Percentiles rank a stretch among this genome's conserved stretches.
These are phyloP conservation scores for Drosophila helvetica DNA, from an alignment of 2,888 invertebrate genomes.

Conservation along the genomic window DNA sequence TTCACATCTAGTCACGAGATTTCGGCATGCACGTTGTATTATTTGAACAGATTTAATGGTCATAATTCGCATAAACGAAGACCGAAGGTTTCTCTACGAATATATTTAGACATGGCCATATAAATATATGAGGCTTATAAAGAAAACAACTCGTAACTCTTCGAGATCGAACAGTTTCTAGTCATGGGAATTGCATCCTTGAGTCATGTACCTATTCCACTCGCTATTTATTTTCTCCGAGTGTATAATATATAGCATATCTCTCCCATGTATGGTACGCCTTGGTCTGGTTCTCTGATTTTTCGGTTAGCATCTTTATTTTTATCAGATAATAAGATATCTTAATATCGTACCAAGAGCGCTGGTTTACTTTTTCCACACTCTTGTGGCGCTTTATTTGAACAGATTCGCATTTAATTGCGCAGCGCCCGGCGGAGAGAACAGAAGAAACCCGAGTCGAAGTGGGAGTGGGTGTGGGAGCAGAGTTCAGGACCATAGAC, in stretches of 20 bases:
- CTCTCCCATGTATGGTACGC: background rate
- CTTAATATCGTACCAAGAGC: conserved; percentile 17
- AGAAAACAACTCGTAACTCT: background rate
- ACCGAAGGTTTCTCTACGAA: background rate
- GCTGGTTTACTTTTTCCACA: conserved; percentile 22
- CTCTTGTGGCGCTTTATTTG: conserved; percentile 49
- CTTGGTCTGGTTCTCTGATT: conserved; percentile 1
- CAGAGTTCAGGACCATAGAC: conserved; percentile 50
- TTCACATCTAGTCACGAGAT: conserved; percentile 41
- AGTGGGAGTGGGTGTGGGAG: conserved; percentile 40
- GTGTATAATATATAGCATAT: conserved; percentile 41
- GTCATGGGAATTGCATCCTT: too few species aligned
- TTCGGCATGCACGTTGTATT: conserved; percentile 29
- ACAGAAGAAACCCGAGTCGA: background rate
- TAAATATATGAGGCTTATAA: background rate
- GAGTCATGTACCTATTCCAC: background rate
- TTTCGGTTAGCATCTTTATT: conserved; percentile 18
- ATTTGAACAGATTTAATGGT: conserved; percentile 43
- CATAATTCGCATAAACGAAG: conserved; percentile 33
- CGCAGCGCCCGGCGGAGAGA: conserved; percentile 46
- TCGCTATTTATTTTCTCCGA: conserved; percentile 16
- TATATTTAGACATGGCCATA: background rate
- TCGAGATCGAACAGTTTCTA: background rate
- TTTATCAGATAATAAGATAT: conserved; percentile 35
- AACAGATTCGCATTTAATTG: conserved; percentile 66